phyloP scores from a whole-genome alignment of 2,797 vertebrate species.

The Phylloscopus collybita region DNA sequence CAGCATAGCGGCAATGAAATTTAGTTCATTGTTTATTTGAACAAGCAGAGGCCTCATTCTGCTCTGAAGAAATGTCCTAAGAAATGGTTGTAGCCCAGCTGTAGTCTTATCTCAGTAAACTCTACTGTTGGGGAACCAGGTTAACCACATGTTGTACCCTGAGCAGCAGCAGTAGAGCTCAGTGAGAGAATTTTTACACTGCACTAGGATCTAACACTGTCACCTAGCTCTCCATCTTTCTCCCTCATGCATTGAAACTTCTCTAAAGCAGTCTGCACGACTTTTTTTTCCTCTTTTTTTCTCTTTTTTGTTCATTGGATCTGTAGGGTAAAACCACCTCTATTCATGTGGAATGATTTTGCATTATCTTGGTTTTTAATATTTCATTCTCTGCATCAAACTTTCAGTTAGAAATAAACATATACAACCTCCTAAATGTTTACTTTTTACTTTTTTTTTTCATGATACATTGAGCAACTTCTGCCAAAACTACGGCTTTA shows the following conservation, averaged over 20 bases:
- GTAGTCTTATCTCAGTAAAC: neutral
- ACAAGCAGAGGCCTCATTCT: neutral
- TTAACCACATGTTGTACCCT: neutral
- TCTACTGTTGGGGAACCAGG: rapidly evolving
- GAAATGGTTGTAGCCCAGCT: neutral
- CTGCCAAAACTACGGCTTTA: neutral
- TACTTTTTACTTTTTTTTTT: neutral
- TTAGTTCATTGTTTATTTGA: neutral
- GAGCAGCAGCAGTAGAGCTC: neutral
- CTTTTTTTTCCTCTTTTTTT: neutral
- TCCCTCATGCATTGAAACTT: neutral
- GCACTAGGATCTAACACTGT: neutral
- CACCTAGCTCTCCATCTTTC: neutral
- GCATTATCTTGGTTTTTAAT: neutral
- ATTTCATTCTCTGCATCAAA: neutral
- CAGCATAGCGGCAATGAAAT: neutral
- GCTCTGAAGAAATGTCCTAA: neutral
- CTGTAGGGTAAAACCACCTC: neutral
- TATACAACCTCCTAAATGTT: neutral
- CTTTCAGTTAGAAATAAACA: neutral
- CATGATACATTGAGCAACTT: neutral
- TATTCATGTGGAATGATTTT: neutral
- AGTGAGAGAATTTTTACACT: neutral
- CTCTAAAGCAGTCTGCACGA: neutral
- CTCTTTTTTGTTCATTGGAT: neutral